These are phyloP conservation scores for Scelioninae gen. 2 DNA, from an alignment of 2,888 invertebrate genomes.

Conservation along the genomic window DNA sequence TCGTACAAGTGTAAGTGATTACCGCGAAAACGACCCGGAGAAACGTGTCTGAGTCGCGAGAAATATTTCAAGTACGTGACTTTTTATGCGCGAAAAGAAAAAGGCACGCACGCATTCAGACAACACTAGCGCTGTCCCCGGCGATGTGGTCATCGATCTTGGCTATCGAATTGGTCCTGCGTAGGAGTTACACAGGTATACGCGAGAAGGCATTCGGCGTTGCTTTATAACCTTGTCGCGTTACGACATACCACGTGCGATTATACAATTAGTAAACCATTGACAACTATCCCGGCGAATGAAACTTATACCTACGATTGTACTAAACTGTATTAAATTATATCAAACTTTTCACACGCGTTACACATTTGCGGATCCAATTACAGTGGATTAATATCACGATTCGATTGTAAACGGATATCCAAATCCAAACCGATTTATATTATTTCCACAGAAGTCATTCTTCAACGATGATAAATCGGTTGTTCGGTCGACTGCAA, in stretches of 20 bases:
- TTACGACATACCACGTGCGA: slow-evolving; percentile 59
- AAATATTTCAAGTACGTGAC: slow-evolving; percentile 47
- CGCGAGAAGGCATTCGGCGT: slow-evolving; percentile 56
- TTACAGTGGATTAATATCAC: slow-evolving; percentile 38
- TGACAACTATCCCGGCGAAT: slow-evolving; percentile 54
- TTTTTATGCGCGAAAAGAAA: slow-evolving; percentile 38
- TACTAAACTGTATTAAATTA: slow-evolving; percentile 55
- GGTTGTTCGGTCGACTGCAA: too few species aligned
- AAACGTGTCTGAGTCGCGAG: slow-evolving; percentile 33
- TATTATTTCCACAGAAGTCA: slow-evolving; percentile 2
- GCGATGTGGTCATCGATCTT: slow-evolving; percentile 60
- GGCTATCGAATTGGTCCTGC: slow-evolving; percentile 56
- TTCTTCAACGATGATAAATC: background rate
- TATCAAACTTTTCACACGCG: slow-evolving; percentile 49
- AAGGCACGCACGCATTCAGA: background rate
- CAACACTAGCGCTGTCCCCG: slow-evolving; percentile 40
- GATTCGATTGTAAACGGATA: slow-evolving; percentile 22
- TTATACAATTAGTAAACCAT: slow-evolving; percentile 62
- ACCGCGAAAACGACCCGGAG: slow-evolving; percentile 20
- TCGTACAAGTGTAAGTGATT: slow-evolving; percentile 26
- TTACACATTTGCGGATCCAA: slow-evolving; percentile 39
- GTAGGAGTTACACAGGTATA: slow-evolving; percentile 54
- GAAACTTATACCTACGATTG: slow-evolving; percentile 49
- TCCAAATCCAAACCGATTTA: slow-evolving; percentile 22
- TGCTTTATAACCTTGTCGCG: slow-evolving; percentile 59